Conservation (phyloP, 2,888 invertebrate species). For the Cheilosia grossa region DNA sequence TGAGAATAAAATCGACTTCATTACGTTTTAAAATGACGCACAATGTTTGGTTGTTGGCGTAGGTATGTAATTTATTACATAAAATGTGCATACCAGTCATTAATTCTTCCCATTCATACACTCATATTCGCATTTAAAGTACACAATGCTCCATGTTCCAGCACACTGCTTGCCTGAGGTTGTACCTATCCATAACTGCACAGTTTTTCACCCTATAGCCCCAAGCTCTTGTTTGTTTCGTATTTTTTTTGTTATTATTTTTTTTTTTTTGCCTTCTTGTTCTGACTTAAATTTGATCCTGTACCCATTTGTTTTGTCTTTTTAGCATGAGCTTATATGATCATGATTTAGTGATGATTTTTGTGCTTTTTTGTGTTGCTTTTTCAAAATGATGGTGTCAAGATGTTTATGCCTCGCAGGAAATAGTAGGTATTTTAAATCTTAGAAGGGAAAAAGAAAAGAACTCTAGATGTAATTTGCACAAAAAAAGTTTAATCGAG, state of each 20-base stretch:
- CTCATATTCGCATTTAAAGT: constrained; percentile 19
- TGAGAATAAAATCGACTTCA: too few species aligned
- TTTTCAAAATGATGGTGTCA: constrained; percentile 12
- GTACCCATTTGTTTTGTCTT: neutral
- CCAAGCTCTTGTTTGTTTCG: constrained; percentile 1
- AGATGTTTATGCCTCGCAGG: neutral
- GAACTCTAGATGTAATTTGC: too few species aligned
- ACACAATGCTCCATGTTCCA: constrained; percentile 17
- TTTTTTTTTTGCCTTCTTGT: neutral
- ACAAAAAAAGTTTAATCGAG: too few species aligned
- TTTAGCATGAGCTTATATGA: neutral
- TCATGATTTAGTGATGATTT: constrained; percentile 12
- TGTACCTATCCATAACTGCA: neutral
- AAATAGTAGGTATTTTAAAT: too few species aligned
- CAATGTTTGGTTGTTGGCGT: neutral
- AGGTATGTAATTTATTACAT: neutral
- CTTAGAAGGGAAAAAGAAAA: neutral
- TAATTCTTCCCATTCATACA: neutral
- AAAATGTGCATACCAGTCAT: neutral
- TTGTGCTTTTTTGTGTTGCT: neutral
- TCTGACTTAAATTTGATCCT: constrained; percentile 9
- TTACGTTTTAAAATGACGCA: too few species aligned
- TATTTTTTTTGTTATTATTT: neutral
- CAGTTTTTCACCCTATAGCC: constrained; percentile 8
- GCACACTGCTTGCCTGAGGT: neutral